Conservation (phyloP, 1,140 invertebrate genomes). For the Ips typographus region DNA sequence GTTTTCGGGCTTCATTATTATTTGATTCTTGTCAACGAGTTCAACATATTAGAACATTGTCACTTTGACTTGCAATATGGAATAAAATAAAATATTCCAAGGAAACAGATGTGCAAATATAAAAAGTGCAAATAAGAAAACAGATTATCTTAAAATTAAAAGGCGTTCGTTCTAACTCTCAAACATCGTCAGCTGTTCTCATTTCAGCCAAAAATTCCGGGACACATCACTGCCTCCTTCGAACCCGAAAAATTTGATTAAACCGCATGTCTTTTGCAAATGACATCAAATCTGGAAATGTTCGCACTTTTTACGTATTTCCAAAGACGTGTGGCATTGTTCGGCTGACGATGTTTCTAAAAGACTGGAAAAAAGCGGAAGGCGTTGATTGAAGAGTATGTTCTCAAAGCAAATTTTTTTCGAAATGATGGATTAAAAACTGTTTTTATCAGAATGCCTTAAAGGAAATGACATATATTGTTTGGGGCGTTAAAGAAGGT, state of each 20-base stretch:
- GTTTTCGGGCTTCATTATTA: slow-evolving; percentile 14
- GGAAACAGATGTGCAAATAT: too few relatives aligned
- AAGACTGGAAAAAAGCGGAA: slow-evolving; percentile 15
- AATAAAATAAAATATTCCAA: too few relatives aligned
- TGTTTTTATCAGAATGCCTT: too few relatives aligned
- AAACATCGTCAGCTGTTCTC: slow-evolving; percentile 13
- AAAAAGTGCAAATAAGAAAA: too few relatives aligned
- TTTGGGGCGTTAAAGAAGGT: too few relatives aligned
- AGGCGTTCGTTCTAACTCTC: not conserved
- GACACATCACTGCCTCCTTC: slow-evolving; percentile 23
- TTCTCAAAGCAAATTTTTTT: slow-evolving; percentile 20
- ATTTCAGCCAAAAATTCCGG: slow-evolving; percentile 15
- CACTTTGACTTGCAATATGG: too few relatives aligned
- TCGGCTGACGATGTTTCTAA: slow-evolving; percentile 13
- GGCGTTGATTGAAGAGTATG: slow-evolving; percentile 19
- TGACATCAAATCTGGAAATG: slow-evolving; percentile 32
- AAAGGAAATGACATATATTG: too few relatives aligned
- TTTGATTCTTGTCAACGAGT: not conserved
- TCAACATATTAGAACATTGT: not conserved
- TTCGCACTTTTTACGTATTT: slow-evolving; percentile 32
- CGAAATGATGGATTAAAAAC: too few relatives aligned
- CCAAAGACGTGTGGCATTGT: slow-evolving; percentile 10
- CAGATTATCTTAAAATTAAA: not conserved
- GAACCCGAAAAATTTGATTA: slow-evolving; percentile 34
- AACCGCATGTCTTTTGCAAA: slow-evolving; percentile 33